Percentiles rank a stretch among this genome's conserved stretches.
Conservation (phyloP, 2,797 vertebrate genomes). For the Scomberomorus guttatus region DNA sequence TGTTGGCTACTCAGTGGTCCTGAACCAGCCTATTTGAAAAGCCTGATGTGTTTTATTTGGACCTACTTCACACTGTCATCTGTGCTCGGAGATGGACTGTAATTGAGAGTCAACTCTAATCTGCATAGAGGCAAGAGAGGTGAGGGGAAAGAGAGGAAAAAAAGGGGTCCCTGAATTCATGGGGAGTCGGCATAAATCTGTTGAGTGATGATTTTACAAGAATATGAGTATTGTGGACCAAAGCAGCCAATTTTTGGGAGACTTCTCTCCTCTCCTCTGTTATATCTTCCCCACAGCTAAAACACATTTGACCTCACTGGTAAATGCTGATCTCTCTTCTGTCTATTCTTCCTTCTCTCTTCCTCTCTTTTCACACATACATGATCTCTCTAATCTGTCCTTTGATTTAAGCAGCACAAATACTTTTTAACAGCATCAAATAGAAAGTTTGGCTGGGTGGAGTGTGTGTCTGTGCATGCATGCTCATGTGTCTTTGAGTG, state of each 20-base stretch:
- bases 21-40: slow-evolving; percentile 95
- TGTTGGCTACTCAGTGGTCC: slow-evolving; percentile 86
- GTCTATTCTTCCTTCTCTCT: slow-evolving; percentile 20
- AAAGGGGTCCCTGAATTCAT: not conserved
- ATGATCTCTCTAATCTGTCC: slow-evolving; percentile 46
- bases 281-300: slow-evolving; percentile 4
- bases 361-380: slow-evolving; percentile 43
- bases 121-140: slow-evolving; percentile 88
- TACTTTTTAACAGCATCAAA: slow-evolving; percentile 18
- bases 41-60: slow-evolving; percentile 95
- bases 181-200: slow-evolving; percentile 7
- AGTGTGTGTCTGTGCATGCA: not conserved
- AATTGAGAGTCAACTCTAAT: slow-evolving; percentile 96
- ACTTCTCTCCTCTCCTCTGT: slow-evolving; percentile 5
- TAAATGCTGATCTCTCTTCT: slow-evolving; percentile 42
- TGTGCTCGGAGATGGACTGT: slow-evolving; percentile 88
- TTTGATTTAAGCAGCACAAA: slow-evolving; percentile 61
- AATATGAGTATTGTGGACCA: slow-evolving; percentile 27
- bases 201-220: not conserved
- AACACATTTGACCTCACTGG: slow-evolving; percentile 52
- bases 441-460: slow-evolving; percentile 29
- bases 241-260: slow-evolving; percentile 3
- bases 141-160: not conserved
- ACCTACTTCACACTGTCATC: slow-evolving; percentile 92
- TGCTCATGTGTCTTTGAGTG: slow-evolving; percentile 1